Percentiles rank a stretch among this genome's conserved stretches.
Evolutionary conservation across 2,888 invertebrate genomes (phyloP).

Genomic region (Ferdinandea cuprea): DNA sequence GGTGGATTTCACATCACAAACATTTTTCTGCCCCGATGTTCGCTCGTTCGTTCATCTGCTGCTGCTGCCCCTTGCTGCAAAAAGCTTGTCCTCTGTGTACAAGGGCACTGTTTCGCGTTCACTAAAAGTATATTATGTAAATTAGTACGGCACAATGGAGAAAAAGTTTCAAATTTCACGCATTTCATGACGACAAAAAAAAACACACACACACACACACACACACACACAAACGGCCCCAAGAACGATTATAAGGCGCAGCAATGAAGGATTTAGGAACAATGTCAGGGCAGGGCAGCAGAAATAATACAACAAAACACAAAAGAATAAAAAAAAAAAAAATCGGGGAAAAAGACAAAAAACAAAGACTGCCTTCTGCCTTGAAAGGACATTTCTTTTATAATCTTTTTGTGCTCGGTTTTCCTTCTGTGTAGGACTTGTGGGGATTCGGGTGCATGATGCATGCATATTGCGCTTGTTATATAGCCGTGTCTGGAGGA

Average conservation of each 20-base stretch:
- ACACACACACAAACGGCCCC: too few species aligned
- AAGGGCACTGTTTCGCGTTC: conserved; percentile 67
- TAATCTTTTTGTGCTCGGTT: conserved; percentile 8
- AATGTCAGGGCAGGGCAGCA: conserved; percentile 25
- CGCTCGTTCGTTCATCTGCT: conserved; percentile 41
- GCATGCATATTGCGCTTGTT: conserved; percentile 47
- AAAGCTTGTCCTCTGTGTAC: conserved; percentile 38
- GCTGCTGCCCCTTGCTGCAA: neutral
- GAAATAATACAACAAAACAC: too few species aligned
- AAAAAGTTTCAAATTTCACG: conserved; percentile 74
- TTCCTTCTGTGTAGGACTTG: conserved; percentile 41
- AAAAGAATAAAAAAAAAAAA: too few species aligned
- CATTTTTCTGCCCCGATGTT: neutral
- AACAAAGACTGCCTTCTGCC: conserved; percentile 25
- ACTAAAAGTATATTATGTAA: conserved; percentile 73
- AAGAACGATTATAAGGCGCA: neutral
- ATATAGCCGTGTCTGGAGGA: neutral
- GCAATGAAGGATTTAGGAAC: conserved; percentile 52
- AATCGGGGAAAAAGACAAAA: conserved; percentile 15
- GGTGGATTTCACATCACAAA: conserved; percentile 58
- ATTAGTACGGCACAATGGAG: conserved; percentile 65
- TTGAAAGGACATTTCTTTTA: conserved; percentile 60
- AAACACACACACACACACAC: too few species aligned
- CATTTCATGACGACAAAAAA: conserved; percentile 50
- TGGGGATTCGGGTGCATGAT: conserved; percentile 61